phyloP scores from a whole-genome alignment of 2,113 vertebrate genomes.

The Peromyscus leucopus region DNA sequence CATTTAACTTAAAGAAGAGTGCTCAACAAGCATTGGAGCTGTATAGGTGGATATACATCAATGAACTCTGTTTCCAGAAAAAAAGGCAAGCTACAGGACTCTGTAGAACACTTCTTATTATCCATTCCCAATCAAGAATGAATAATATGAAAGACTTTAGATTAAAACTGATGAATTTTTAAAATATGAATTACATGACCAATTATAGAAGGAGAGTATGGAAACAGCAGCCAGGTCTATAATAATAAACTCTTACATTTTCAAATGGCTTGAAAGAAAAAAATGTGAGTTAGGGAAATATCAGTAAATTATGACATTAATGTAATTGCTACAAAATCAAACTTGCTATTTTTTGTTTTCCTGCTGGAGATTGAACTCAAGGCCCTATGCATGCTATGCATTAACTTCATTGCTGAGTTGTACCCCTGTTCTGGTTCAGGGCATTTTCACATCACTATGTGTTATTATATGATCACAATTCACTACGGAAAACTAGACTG shows the following conservation, averaged over 20 bases:
- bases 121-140: background rate
- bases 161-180: background rate
- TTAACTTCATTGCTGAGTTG: too few species aligned
- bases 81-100: background rate
- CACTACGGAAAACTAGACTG: background rate
- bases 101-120: too few species aligned
- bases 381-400: accelerated
- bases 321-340: background rate
- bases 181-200: background rate
- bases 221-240: background rate
- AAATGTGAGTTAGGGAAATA: background rate
- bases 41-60: accelerated
- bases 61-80: background rate
- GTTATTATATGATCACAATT: background rate
- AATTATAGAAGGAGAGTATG: background rate
- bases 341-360: background rate
- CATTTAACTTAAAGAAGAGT: accelerated
- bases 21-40: background rate
- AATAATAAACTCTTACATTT: background rate
- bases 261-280: background rate
- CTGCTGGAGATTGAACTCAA: background rate
- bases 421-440: background rate
- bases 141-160: background rate
- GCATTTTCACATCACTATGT: accelerated
- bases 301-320: background rate